Base-by-base conservation (phyloP, 2,888 invertebrate species). In the Archips crataeganus region DNA sequence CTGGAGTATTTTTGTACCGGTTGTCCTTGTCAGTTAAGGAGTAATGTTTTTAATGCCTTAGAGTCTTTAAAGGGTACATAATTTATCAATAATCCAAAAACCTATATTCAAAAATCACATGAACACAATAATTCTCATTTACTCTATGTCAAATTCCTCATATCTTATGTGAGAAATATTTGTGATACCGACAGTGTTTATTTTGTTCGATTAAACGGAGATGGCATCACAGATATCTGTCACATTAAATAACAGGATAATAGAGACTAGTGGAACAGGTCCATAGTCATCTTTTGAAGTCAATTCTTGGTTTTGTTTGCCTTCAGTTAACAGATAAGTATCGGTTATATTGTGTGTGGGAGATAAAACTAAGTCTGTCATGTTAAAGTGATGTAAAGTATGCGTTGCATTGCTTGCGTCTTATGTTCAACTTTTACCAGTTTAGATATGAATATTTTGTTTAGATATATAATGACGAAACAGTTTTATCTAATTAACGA, bases 1-100 rank as follows among this genome's bases (percentile, higher is more conserved):
- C 23, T 34, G 57, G n/a, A 36, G 61, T 57, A 59, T 61, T 57
- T 75, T 57, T 51, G 62, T 59, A 73, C 67, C 70, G 47, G 71
- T 54, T 23, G 65, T 74, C 70, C 74, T 74, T 74, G 74, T 61
- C 74, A 49, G 49, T 73, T 34, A 49, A 39, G 57, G 23, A 69
- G 57, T 49, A 73, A 54, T 54, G 39, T 60, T 61, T 57, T 15
- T 59, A 15, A 59, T 67, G 61, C 54, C 45, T 57, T 47, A 57
- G 23, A 11, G 39, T 60, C 39, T 39, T 57, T 62, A 63, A 65
- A 49, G 65, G 39, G 36, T n/a, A 57, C n/a, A n/a, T n/a, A 10
- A 57, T 39, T 60, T 6, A 39, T 60, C 39, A 60, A 34, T 39
- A 23, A 15, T 15, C n/a, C 6, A 13, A 49, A n/a, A 13, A n/a